A percentile compares a stretch with the other conserved stretches of the same genome.
Conservation (phyloP, 1,140 invertebrate genomes). For the Drosophila melanica region DNA sequence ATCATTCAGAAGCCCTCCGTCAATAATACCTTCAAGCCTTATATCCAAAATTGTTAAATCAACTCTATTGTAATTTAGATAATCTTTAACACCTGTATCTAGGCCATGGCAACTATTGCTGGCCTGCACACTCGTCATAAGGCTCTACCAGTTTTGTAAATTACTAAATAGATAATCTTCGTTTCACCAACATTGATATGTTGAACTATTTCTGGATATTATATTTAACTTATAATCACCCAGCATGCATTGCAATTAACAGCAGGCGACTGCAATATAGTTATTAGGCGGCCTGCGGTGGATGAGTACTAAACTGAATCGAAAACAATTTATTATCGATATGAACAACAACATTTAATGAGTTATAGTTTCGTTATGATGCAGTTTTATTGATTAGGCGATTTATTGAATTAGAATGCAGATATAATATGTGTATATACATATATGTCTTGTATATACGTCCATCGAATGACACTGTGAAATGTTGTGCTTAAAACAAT, state of each 20-base stretch:
- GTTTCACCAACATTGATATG: no score
- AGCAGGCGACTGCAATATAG: not conserved
- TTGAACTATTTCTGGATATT: not conserved
- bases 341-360: constrained; percentile 21
- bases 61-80: no score
- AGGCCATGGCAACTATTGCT: no score
- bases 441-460: not conserved
- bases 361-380: constrained; percentile 31
- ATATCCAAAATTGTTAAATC: no score
- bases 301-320: constrained; percentile 8
- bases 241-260: constrained; percentile 25
- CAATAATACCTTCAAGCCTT: no score
- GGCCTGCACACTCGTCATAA: no score
- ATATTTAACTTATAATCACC: constrained; percentile 16
- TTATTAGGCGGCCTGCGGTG: constrained; percentile 2
- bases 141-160: no score
- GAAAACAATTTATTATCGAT: constrained; percentile 22
- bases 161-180: no score
- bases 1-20: no score
- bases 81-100: no score
- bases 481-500: constrained; percentile 26
- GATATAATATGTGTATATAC: constrained; percentile 20
- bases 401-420: constrained; percentile 55
- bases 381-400: constrained; percentile 10
- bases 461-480: constrained; percentile 19